A percentile compares a stretch with the other conserved stretches of the same genome.
phyloP scores from a whole-genome alignment of 1,140 invertebrate genomes.

The Camponotus floridanus region DNA sequence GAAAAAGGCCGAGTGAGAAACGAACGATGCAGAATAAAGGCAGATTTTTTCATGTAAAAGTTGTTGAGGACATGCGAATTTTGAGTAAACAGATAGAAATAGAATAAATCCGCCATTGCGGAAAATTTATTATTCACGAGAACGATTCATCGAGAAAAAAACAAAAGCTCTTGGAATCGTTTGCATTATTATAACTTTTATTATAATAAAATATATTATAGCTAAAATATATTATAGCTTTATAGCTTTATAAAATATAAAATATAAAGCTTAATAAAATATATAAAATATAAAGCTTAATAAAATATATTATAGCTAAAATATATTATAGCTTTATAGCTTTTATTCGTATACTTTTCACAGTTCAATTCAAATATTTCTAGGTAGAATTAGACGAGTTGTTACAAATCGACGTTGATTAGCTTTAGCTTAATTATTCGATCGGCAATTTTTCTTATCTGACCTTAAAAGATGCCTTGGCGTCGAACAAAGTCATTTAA shows the following conservation, averaged over 20 bases:
- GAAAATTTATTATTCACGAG: neutral
- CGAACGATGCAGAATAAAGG: neutral
- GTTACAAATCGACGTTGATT: neutral
- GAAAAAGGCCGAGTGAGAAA: neutral
- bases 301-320: too few relatives aligned
- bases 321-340: neutral
- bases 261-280: too few relatives aligned
- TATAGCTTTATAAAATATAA: too few relatives aligned
- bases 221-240: too few relatives aligned
- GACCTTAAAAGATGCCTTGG: conserved; percentile 24
- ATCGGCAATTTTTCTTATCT: conserved; percentile 5
- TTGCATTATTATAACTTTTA: neutral
- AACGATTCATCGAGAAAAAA: neutral
- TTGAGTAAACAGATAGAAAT: neutral
- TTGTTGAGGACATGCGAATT: neutral
- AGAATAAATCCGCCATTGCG: neutral
- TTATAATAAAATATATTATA: too few relatives aligned
- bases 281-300: too few relatives aligned
- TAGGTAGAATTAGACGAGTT: neutral
- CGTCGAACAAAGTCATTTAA: conserved; percentile 31
- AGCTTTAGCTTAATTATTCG: conserved; percentile 37
- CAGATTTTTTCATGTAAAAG: neutral
- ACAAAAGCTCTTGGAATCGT: neutral
- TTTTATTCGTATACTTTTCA: neutral
- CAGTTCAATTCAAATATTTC: neutral